Conservation (phyloP, 2,113 vertebrate genomes). For the Ornithorhynchus anatinus region DNA sequence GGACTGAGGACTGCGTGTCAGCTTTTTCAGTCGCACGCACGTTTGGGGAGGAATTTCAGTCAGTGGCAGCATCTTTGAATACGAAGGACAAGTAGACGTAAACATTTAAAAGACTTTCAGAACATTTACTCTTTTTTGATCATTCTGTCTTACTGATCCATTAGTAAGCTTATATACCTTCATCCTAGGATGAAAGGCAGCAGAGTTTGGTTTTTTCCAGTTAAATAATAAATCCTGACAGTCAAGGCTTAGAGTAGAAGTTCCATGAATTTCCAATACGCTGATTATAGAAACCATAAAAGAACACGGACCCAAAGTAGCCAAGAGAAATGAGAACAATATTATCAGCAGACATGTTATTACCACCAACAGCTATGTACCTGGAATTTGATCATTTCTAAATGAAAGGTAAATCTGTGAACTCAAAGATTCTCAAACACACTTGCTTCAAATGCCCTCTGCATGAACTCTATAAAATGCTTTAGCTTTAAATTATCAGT, state of each 20-base stretch:
- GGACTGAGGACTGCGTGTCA: too few species aligned
- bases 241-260: constrained; percentile 41
- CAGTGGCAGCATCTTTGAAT: too few species aligned
- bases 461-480: constrained; percentile 53
- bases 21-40: too few species aligned
- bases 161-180: too few species aligned
- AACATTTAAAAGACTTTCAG: too few species aligned
- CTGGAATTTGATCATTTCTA: constrained; percentile 31
- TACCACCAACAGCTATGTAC: constrained; percentile 1
- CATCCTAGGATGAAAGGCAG: too few species aligned
- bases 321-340: neutral
- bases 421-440: constrained; percentile 18
- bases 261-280: constrained; percentile 11
- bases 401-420: constrained; percentile 39
- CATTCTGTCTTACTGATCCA: too few species aligned
- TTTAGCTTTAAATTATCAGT: constrained; percentile 54
- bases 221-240: constrained; percentile 44
- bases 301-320: neutral
- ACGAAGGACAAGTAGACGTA: too few species aligned
- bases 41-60: too few species aligned
- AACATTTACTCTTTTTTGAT: too few species aligned
- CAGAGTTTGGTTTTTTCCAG: too few species aligned
- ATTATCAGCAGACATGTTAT: neutral
- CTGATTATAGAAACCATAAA: constrained; percentile 22
- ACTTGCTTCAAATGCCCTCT: constrained; percentile 43